Base-by-base conservation (phyloP, 2,888 invertebrate genomes). In the Rutpela maculata region DNA sequence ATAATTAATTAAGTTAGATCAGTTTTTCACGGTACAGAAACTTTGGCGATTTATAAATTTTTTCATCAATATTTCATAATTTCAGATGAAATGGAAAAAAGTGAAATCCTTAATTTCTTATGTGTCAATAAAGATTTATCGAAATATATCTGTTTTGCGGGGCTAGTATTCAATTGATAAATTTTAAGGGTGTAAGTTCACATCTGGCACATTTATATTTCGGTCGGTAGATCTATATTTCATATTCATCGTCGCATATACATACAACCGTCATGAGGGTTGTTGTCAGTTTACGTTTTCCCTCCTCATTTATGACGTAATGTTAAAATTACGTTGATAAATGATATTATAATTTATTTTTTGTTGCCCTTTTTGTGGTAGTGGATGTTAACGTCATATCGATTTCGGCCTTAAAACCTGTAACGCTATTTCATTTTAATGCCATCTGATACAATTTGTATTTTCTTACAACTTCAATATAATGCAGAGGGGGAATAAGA, bases 141-240 rank as follows among this genome's bases (percentile, higher is more conserved):
- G 78, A 74, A 83, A 82, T 81, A 81, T 83, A 84, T 84, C 84
- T 83, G 82, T 83, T 84, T 83, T 83, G 79, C 78, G 79, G 78
- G 77, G 78, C 66, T 81, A 81, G 81, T 81, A 82, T 81, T 82
- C 81, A 82, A 84, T 82, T 85, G 85, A 84, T 84, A 84, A 84
- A 84, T 85, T 83, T 84, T 84, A 83, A 83, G 84, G 83, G 82
- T 81, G 76, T 68, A 82, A 82, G 81, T 83, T 83, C 83, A 81
- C 85, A 85, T 82, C 84, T 85, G 84, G 84, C 81, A 80, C 83
- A 81, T 82, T 83, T 81, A 84, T 77, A 82, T 85, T 80, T 83
- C 80, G 83, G 83, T 83, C 80, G 82, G 76, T 78, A 82, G 80
- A 86, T 85, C 86, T 85, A 86, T 85, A 86, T 86, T 85, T 86